These are phyloP conservation scores for Molossus alvarezi DNA, from an alignment of 2,797 vertebrate genomes.

Conservation along the genomic window DNA sequence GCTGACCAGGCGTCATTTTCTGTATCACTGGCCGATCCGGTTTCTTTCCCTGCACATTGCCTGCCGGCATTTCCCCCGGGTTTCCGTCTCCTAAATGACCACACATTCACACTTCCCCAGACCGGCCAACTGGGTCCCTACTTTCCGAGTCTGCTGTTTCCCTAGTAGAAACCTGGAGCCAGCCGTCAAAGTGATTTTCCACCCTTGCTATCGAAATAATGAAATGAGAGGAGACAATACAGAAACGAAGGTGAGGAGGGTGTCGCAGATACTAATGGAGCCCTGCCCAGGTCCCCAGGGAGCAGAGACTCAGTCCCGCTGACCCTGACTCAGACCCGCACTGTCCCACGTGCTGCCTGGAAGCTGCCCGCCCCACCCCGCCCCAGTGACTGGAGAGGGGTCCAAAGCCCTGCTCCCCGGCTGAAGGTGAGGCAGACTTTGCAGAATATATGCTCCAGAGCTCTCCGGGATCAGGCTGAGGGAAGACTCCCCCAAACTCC, in stretches of 20 bases:
- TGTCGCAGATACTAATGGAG: not conserved
- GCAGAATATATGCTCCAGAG: not conserved
- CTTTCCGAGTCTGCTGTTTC: not conserved
- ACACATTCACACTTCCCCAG: not conserved
- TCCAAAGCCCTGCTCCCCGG: not conserved
- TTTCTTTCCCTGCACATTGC: not conserved
- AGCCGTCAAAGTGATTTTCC: not conserved
- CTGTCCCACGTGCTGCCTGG: not conserved
- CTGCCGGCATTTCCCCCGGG: not conserved
- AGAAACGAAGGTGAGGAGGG: not conserved
- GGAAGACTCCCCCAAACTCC: too few relatives aligned
- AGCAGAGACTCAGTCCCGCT: not conserved
- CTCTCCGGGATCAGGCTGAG: not conserved
- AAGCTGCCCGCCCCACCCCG: not conserved
- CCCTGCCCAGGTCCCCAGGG: not conserved
- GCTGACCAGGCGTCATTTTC: not conserved
- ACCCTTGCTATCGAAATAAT: not conserved
- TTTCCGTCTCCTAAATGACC: not conserved
- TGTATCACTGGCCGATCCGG: rapidly evolving
- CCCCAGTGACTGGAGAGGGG: not conserved
- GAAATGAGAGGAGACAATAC: not conserved
- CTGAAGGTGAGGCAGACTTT: not conserved
- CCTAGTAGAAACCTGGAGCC: not conserved
- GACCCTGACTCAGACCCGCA: not conserved
- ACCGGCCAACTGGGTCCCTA: not conserved